phyloP scores from a whole-genome alignment of 2,888 invertebrate genomes.

The Drosophila nr. perissopoda region DNA sequence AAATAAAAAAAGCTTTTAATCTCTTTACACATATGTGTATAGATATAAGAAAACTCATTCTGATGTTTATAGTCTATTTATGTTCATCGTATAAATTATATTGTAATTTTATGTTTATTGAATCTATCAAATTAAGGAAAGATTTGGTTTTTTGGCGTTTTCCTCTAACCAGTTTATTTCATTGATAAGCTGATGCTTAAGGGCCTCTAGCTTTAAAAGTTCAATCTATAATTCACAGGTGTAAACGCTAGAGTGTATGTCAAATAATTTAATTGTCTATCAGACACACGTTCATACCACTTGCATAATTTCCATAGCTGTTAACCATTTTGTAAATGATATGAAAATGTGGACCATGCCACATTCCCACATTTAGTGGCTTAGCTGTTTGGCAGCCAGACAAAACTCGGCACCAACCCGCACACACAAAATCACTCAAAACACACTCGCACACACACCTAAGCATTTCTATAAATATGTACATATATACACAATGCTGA shows the following conservation, averaged over 20 bases:
- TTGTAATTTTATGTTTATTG: neutral
- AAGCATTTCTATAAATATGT: neutral
- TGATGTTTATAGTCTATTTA: neutral
- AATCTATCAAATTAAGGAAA: neutral
- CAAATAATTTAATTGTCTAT: neutral
- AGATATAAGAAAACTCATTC: neutral
- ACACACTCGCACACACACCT: conserved; percentile 2
- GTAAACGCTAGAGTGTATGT: neutral
- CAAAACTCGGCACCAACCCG: conserved; percentile 16
- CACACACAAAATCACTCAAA: neutral
- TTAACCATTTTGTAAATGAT: conserved; percentile 35
- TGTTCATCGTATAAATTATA: neutral
- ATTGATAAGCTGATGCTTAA: neutral
- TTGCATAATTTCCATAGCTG: neutral
- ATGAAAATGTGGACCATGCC: neutral
- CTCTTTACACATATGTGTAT: neutral
- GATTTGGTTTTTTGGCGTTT: accelerated
- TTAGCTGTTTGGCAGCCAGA: conserved; percentile 39
- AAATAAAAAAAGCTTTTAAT: neutral
- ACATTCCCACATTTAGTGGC: conserved; percentile 26
- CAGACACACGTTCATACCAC: neutral
- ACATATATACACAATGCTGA: conserved; percentile 23
- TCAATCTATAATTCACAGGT: neutral
- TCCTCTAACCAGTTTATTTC: neutral
- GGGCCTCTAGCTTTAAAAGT: too few relatives aligned